Conservation (phyloP, 2,888 invertebrate genomes). For the Endomychus coccineus region DNA sequence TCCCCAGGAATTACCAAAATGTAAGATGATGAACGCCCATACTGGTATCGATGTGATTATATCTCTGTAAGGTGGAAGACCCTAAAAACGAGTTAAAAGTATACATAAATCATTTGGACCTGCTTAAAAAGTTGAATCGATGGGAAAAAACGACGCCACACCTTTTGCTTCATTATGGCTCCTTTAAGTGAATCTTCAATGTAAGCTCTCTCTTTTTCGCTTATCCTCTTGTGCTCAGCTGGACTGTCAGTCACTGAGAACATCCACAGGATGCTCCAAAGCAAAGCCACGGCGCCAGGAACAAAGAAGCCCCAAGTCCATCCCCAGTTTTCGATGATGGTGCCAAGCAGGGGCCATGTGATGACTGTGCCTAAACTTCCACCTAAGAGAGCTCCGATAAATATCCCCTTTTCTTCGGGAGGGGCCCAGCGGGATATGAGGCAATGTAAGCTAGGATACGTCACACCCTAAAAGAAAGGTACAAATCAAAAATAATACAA, state of each 20-base stretch:
- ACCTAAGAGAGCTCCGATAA: constrained; percentile 46
- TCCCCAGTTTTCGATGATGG: constrained; percentile 38
- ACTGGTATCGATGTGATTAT: constrained; percentile 62
- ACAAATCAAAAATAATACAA: too few species aligned
- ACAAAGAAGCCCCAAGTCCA: constrained; percentile 40
- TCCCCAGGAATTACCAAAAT: constrained; percentile 72
- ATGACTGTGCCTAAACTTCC: constrained; percentile 47
- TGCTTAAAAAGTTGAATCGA: too few species aligned
- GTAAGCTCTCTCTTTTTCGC: constrained; percentile 43
- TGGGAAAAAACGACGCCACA: constrained; percentile 34
- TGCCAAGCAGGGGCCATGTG: constrained; percentile 45
- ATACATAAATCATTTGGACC: not conserved
- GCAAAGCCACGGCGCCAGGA: constrained; percentile 32
- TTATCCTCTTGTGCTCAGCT: constrained; percentile 49
- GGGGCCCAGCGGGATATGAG: constrained; percentile 45
- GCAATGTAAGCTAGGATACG: constrained; percentile 38
- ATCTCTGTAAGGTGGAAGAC: constrained; percentile 56
- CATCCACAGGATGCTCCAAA: constrained; percentile 45
- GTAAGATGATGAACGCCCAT: constrained; percentile 56
- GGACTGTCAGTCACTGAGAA: constrained; percentile 49
- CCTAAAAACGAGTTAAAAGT: constrained; percentile 43
- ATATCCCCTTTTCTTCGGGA: constrained; percentile 45
- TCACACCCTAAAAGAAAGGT: constrained; percentile 39
- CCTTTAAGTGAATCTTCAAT: constrained; percentile 53
- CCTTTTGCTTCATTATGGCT: constrained; percentile 50